Conservation (phyloP, 2,113 vertebrate species). For the Anser brachyrhynchus region DNA sequence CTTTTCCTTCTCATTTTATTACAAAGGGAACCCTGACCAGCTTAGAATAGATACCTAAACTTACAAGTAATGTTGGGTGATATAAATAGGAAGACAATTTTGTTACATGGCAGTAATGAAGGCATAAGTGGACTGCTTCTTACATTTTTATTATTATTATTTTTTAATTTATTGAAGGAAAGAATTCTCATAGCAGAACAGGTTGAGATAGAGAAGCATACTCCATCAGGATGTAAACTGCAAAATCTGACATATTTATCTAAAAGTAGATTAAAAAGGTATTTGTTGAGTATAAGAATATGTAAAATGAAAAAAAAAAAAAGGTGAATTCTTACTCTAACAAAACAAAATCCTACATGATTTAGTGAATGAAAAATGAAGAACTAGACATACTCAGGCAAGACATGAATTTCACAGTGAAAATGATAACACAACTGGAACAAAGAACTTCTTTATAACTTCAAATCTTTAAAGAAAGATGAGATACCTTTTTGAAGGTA, state of each 20-base stretch:
- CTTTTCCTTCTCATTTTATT: conserved; percentile 11
- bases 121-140: neutral
- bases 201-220: neutral
- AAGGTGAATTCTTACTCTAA: neutral
- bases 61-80: neutral
- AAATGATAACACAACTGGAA: neutral
- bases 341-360: neutral
- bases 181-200: neutral
- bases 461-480: neutral
- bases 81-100: neutral
- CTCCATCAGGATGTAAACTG: neutral
- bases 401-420: neutral
- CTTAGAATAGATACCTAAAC: neutral
- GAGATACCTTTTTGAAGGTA: neutral
- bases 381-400: neutral
- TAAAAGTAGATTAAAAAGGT: neutral
- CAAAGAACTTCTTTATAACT: neutral
- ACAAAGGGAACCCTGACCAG: neutral
- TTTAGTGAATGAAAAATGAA: neutral
- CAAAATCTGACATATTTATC: neutral
- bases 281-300: neutral
- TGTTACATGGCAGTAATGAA: neutral
- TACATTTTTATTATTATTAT: neutral
- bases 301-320: neutral
- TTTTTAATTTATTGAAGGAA: neutral